Evolutionary conservation across 2,113 vertebrate genomes (phyloP), one percentile per base, ranked within the genome.

Genomic region (Lonchura striata): DNA sequence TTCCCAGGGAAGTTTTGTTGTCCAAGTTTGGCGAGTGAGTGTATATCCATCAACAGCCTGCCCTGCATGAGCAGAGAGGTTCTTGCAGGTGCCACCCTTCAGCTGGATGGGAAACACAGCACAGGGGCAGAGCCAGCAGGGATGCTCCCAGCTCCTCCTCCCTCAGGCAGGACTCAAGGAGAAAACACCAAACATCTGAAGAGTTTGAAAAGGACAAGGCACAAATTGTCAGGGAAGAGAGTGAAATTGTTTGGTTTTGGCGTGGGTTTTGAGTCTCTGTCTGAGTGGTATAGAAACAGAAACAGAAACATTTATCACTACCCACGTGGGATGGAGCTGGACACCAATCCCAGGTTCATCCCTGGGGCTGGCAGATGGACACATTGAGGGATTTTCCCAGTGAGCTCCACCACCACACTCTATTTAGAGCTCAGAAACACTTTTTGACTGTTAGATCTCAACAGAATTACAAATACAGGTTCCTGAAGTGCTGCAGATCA

Each of bases 51-150:
- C 63, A 69, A 31, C 5, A 52, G 52, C 63, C 64, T 42, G 52
- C 39, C 18, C 23, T 56, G 47, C 68, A 47, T 3, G 0, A 1
- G 11, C 21, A 9, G 53, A 20, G 27, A 19, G 1, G 50, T 2
- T 64, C 68, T 41, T 23, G 23, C 4, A 22, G 42, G 11, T 60
- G 24, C 31, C 2, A 7, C 5, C 2, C 33, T 25, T 28, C 7
- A 5, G 22, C 47, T 35, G 78, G 33, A 53, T 14, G 37, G 28
- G 6, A 50, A 27, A 50, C 30, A 47, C 21, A 31, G n/a, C 37
- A 5, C 49, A 22, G n/a, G 54, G 56, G 24, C 13, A 9, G 25
- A 54, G 41, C 17, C 28, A 14, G 5, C 7, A 3, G 46, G n/a
- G 63, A n/a, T 35, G 54, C 37, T 42, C 42, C 66, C 57, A 2